Percentiles rank a stretch among this genome's conserved stretches.
Conservation (phyloP, 2,113 vertebrate genomes). For the Scolopax mira region DNA sequence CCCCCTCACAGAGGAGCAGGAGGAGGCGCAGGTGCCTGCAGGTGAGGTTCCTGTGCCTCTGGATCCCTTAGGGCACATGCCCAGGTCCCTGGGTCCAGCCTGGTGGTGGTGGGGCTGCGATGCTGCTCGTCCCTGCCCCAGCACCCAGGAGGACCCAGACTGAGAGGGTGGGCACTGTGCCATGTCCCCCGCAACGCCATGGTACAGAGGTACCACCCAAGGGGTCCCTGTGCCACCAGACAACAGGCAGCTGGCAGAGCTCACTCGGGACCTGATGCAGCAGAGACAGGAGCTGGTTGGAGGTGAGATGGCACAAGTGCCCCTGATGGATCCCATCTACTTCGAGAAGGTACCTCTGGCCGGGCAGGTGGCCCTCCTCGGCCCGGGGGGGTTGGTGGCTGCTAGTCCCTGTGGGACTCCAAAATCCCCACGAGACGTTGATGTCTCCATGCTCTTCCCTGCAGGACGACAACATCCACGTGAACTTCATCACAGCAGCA, state of each 20-base stretch:
- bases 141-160: background rate
- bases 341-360: slow-evolving; percentile 83
- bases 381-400: background rate
- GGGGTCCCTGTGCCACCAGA: slow-evolving; percentile 51
- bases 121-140: background rate
- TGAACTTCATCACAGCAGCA: slow-evolving; percentile 83
- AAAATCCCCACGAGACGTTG: background rate
- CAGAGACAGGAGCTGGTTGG: background rate
- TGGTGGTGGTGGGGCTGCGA: background rate
- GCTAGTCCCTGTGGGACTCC: too few species aligned
- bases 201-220: background rate
- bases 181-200: background rate
- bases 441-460: background rate
- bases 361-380: background rate
- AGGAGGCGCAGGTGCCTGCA: slow-evolving; percentile 47
- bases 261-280: slow-evolving; percentile 63
- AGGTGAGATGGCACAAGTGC: background rate
- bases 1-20: slow-evolving; percentile 41
- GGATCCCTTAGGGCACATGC: rapidly evolving
- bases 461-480: slow-evolving; percentile 84
- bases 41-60: background rate
- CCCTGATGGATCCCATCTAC: slow-evolving; percentile 77
- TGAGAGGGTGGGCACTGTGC: rapidly evolving
- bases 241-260: slow-evolving; percentile 21
- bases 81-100: rapidly evolving